These are phyloP conservation scores for Syndactyla subalaris DNA, from an alignment of 2,797 vertebrate species.

Conservation along the genomic window DNA sequence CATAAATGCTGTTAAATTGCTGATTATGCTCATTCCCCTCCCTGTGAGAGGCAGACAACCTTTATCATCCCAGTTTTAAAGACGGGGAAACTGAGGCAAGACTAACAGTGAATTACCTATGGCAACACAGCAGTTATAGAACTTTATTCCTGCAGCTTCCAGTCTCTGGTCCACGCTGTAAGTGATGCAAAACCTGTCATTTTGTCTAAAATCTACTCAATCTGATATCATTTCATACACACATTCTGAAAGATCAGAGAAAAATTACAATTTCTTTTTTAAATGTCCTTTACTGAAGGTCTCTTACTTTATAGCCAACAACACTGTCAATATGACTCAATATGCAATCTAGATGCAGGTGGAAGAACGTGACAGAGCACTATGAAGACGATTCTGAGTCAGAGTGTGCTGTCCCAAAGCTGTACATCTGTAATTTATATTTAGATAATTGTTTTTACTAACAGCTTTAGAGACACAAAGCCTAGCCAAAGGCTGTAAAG, in stretches of 20 bases:
- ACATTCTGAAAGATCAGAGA: background rate
- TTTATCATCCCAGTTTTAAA: background rate
- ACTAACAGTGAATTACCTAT: background rate
- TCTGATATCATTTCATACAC: background rate
- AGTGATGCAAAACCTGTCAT: background rate
- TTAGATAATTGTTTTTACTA: slow-evolving; percentile 54
- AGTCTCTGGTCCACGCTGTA: background rate
- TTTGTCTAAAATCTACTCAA: background rate
- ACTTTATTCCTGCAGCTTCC: background rate
- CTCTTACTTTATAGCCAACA: slow-evolving; percentile 37
- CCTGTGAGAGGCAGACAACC: background rate
- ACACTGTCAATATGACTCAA: slow-evolving; percentile 62
- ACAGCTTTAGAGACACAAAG: slow-evolving; percentile 58
- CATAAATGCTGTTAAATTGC: background rate
- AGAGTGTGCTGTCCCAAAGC: slow-evolving; percentile 35
- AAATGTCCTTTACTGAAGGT: slow-evolving; percentile 56
- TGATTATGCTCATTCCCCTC: background rate
- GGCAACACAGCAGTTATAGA: background rate
- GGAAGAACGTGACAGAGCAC: slow-evolving; percentile 49
- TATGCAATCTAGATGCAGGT: slow-evolving; percentile 52
- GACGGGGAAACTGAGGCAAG: background rate
- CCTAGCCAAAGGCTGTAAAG: slow-evolving; percentile 54
- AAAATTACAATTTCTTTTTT: background rate
- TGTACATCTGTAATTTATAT: slow-evolving; percentile 50
- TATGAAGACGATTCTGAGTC: slow-evolving; percentile 52